Evolutionary conservation across 2,797 vertebrate genomes (phyloP), one percentile per base, ranked within the genome.

Genomic region (Synanceia verrucosa): DNA sequence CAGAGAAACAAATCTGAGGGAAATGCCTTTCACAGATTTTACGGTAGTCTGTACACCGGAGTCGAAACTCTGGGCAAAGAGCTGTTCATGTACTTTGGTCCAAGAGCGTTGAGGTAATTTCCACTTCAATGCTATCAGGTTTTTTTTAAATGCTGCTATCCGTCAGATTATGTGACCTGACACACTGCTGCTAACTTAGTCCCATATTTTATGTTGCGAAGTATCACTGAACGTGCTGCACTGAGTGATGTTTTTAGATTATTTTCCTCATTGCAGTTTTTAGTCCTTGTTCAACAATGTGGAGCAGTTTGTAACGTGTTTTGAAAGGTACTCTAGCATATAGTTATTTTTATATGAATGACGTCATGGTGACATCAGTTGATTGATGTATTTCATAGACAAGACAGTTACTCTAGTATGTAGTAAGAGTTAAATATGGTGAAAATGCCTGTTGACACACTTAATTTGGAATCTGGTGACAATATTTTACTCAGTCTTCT

Each of bases 41-140:
- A 6, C 8, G 95, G 95, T 9, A 86, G 70, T 63, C 61, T 82
- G 41, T 98, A 92, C 90, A 91, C 78, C 19, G 96, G 95, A 0
- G 96, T 95, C 21, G 92, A 96, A 62, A 97, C 96, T 1, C 71
- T 98, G 73, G 98, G 98, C 44, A 99, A 99, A 71, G 97, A 99
- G 66, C 95, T 98, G 39, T 99, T 98, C 80, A 68, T 99, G 88
- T 97, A 95, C 88, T 99, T 98, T 80, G 97, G 95, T 62, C 33
- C 81, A 9, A 95, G 83, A 84, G 93, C 96, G 67, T 86, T 99
- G 66, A 93, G 97, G 98, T 57, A 57, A 55, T 3, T 24, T 29
- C 5, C 12, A 23, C 6, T 6, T 24, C 44, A 23, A 50, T 28
- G 24, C 8, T 18, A 19, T 10, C 28, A 19, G 29, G 0, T 24